Base-by-base conservation (phyloP, 2,888 invertebrate species). In the Lepidonotus clava region DNA sequence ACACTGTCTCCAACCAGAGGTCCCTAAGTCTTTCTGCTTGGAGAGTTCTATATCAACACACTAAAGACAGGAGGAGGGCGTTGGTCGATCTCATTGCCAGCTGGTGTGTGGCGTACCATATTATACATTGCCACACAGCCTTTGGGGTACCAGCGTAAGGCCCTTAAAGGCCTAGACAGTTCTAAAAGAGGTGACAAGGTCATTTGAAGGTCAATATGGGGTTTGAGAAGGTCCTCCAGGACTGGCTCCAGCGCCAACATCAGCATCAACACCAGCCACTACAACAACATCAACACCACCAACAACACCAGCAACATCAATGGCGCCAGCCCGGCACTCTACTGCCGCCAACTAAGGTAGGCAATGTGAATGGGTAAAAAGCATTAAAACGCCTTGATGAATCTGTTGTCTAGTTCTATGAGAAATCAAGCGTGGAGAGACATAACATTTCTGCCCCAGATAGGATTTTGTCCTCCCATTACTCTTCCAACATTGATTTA, bases 201-300 rank as follows among this genome's bases (percentile, higher is more conserved):
- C 14, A 61, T 18, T 8, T 46, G 66, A 66, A 24, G 28, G 66
- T 32, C 11, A 66, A 24, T 24, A 38, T 36, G 36, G 71, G 38
- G 2, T 71, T 71, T 36, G 71, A 71, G 36, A 36, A 38, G 71
- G 71, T 71, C 21, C 71, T 71, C 1, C 34, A 38, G 71, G 71
- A 71, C 71, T 71, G 71, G 71, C 0, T 71, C 11, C 36, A 14
- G 14, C 71, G 71, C 4, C 71, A 71, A 38, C 36, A n/a, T n/a
- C n/a, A n/a, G n/a, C n/a, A n/a, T n/a, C n/a, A n/a, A 38, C 6
- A 36, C 4, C 1, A 71, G 36, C 18, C 71, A 21, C 66, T 24
- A 53, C 21, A 24, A 24, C 53, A 24, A 53, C 53, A 18, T 46
- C 21, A 24, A n/a, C 21, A 18, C 53, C 53, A 18, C n/a, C 53